These are phyloP conservation scores for Ptychadena robeensis DNA, from an alignment of 2,797 vertebrate species.

Conservation along the genomic window DNA sequence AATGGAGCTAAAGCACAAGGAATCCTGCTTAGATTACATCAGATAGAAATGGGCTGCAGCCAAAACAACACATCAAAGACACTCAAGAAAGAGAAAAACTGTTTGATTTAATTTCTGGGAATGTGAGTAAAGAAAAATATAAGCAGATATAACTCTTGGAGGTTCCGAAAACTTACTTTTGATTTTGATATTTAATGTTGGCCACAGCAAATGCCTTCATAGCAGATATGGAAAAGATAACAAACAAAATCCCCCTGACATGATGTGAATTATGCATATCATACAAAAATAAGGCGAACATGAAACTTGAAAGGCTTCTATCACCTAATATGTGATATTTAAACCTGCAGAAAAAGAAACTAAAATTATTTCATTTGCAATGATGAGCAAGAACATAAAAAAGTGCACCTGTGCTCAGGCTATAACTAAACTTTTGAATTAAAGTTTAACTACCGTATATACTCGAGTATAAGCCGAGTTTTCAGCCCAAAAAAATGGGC, in stretches of 20 bases:
- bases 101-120: slow-evolving; percentile 31
- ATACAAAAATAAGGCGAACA: background rate
- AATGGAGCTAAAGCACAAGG: slow-evolving; percentile 12
- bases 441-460: no score
- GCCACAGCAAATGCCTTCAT: background rate
- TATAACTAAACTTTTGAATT: no score
- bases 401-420: no score
- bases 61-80: slow-evolving; percentile 20
- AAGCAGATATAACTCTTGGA: background rate
- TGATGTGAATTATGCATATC: background rate
- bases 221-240: background rate
- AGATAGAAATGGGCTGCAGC: background rate
- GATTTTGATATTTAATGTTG: background rate
- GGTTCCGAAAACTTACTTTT: background rate
- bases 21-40: slow-evolving; percentile 13
- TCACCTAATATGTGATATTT: background rate
- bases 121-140: background rate
- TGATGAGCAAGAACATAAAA: no score
- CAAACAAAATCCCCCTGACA: background rate
- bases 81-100: background rate
- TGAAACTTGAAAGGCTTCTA: background rate
- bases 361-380: no score
- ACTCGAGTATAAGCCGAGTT: no score
- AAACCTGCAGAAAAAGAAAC: no score
- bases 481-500: no score